These are phyloP conservation scores for Xiphophorus hellerii DNA, from an alignment of 2,113 vertebrate species.

Conservation along the genomic window DNA sequence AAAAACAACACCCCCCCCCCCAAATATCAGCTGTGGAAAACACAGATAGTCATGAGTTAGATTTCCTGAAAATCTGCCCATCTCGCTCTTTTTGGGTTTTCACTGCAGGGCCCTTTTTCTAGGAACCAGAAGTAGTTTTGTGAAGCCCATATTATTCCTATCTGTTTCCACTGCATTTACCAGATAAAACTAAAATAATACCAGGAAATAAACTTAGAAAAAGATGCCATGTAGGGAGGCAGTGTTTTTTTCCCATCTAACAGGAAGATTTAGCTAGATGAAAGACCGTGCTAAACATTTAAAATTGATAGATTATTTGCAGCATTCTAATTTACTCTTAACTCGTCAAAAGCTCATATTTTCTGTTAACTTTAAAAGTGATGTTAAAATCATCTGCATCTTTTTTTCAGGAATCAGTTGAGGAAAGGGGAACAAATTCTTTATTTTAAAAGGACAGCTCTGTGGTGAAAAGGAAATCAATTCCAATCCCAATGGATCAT, in stretches of 20 bases:
- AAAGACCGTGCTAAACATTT: too few relatives aligned
- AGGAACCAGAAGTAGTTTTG: neutral
- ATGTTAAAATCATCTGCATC: neutral
- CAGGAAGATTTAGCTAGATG: neutral
- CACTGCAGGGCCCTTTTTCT: neutral
- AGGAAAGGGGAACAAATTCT: neutral
- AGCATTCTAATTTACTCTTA: neutral
- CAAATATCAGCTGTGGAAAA: neutral
- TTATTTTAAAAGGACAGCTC: neutral
- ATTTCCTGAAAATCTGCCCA: neutral
- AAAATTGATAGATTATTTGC: too few relatives aligned
- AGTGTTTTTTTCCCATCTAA: neutral
- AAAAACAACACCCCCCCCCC: too few relatives aligned
- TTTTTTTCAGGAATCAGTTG: neutral
- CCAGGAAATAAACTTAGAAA: neutral
- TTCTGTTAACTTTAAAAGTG: neutral
- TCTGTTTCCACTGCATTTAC: neutral
- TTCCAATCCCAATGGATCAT: too few relatives aligned
- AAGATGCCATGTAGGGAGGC: neutral
- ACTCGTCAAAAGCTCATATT: neutral
- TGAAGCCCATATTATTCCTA: neutral
- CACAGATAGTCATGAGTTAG: neutral
- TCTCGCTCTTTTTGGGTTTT: neutral
- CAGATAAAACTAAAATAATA: neutral
- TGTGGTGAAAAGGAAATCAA: too few relatives aligned